Evolutionary conservation across 1,140 invertebrate species (phyloP), one percentile per base, ranked within the genome.

Genomic region (Papilio xuthus): DNA sequence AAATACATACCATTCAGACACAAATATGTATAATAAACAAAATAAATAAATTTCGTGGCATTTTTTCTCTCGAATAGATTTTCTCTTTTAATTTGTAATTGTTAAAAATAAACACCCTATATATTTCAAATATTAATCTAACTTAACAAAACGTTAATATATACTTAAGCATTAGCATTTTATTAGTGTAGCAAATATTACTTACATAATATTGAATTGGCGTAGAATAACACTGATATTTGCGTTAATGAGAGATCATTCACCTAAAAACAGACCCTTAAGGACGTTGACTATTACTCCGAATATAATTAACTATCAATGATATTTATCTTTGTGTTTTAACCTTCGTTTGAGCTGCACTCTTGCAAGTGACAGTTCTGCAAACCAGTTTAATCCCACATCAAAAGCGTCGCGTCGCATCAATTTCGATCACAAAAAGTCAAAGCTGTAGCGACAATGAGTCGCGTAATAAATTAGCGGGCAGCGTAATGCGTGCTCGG

Each of bases 391-490:
- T 60, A 60, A 67, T 67, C 60, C 26, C 26, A 67, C 60, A 67
- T 67, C 60, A 67, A 67, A 67, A 67, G 60, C 60, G 60, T 67
- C 53, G n/a, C n/a, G n/a, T 20, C 60, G 13, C 60, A 28, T 67
- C 60, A 67, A 67, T 67, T 15, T 7, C 60, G 60, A 28, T 28
- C 15, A 67, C 60, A 67, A 72, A 72, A 72, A 72, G 44, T 72
- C 71, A 47, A 20, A 42, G 20, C 37, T 37, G 37, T 42, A 73
- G 41, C 26, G 28, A 50, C 72, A 50, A 74, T 44, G 41, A 47
- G 71, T 74, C 72, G 72, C 53, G 78, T 80, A 47, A 82, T 86
- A 87, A 86, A 87, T 83, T 83, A 85, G 81, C 78, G 80, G 77
- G 53, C 82, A 77, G 76, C 74, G 80, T 84, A 81, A 83, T 84